A percentile compares a stretch with the other conserved stretches of the same genome.
phyloP scores from a whole-genome alignment of 2,113 vertebrate species.

The Gracilinanus agilis region DNA sequence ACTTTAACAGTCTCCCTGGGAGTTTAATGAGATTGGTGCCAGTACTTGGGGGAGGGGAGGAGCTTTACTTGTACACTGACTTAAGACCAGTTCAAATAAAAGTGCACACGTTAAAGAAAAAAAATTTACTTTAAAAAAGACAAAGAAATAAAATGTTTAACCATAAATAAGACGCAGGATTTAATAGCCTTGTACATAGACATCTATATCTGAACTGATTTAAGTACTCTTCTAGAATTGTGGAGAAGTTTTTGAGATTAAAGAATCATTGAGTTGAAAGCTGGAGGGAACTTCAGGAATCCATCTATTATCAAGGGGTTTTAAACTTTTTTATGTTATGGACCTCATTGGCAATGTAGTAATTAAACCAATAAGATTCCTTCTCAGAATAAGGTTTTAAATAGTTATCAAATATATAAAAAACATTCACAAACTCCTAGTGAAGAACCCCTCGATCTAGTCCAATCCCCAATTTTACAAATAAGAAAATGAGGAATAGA shows the following conservation, averaged over 20 bases:
- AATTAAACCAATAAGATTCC: background rate
- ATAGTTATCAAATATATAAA: background rate
- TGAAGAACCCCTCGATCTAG: background rate
- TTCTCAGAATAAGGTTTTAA: background rate
- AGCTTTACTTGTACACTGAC: too few relatives aligned
- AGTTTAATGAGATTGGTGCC: too few relatives aligned
- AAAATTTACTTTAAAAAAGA: too few relatives aligned
- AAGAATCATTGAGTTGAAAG: background rate
- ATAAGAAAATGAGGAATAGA: background rate
- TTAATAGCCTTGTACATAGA: background rate
- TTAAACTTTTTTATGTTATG: background rate
- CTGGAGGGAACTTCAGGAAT: background rate
- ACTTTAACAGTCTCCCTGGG: too few relatives aligned
- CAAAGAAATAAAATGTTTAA: conserved; percentile 27
- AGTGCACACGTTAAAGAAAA: too few relatives aligned
- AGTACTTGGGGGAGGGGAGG: too few relatives aligned
- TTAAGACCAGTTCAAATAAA: too few relatives aligned
- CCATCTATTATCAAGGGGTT: background rate
- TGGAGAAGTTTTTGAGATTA: background rate
- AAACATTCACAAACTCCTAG: background rate
- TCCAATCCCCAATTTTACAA: background rate
- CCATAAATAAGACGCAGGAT: background rate
- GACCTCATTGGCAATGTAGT: background rate
- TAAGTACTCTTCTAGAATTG: background rate
- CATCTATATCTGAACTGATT: background rate